Evolutionary conservation across 35 echinoderm and acorn worm genomes (phyloP).

Genomic region (Apostichopus japonicus): DNA sequence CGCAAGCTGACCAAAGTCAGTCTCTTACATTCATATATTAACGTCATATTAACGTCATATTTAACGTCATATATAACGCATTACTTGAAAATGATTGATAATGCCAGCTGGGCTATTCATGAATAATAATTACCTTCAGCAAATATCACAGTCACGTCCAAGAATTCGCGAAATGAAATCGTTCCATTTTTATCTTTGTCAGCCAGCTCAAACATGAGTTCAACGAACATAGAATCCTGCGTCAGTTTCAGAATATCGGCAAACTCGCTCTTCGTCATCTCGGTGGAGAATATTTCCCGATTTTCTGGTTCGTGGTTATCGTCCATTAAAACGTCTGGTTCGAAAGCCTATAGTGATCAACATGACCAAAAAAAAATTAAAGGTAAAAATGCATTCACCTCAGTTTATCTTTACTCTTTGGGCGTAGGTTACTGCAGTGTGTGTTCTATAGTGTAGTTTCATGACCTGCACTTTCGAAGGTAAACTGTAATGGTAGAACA

Average conservation of each 20-base stretch:
- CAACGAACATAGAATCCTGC: constrained; percentile 67
- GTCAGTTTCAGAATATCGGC: constrained; percentile 57
- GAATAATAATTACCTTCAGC: constrained; percentile 63
- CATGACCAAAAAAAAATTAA: not conserved
- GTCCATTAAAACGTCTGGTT: constrained; percentile 40
- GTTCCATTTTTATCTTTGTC: constrained; percentile 68
- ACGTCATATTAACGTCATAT: too few species aligned
- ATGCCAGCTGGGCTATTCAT: not conserved
- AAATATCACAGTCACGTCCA: constrained; percentile 81
- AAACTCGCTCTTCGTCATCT: constrained; percentile 71
- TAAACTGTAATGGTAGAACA: too few species aligned
- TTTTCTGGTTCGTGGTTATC: constrained; percentile 15
- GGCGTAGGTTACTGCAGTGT: not conserved
- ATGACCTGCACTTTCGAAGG: too few species aligned
- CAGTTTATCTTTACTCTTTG: not conserved
- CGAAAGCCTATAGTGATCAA: constrained; percentile 31
- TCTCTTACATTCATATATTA: too few species aligned
- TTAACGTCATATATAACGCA: too few species aligned
- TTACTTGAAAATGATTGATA: too few species aligned
- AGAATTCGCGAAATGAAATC: constrained; percentile 79
- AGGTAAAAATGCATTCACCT: not conserved
- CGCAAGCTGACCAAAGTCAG: too few species aligned
- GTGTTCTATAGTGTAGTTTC: too few species aligned
- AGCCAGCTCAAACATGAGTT: constrained; percentile 81
- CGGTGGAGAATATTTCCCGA: constrained; percentile 18